Evolutionary conservation across 1,140 invertebrate species (phyloP).

Genomic region (Bilobella aurantiaca): DNA sequence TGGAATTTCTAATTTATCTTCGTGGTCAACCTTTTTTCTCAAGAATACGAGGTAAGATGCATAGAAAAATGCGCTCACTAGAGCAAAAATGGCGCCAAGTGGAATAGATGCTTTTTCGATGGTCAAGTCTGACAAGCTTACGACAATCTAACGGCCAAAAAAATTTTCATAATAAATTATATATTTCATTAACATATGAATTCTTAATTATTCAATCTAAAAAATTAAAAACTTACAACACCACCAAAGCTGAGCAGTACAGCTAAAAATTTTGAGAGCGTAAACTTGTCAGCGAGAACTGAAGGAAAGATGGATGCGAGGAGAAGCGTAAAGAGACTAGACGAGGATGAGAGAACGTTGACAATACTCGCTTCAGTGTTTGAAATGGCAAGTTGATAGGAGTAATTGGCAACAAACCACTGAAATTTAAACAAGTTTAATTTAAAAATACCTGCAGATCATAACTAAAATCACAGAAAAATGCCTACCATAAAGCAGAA

Average conservation of each 20-base stretch:
- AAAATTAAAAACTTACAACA: constrained; percentile 47
- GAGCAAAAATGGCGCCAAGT: constrained; percentile 59
- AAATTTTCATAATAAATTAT: constrained; percentile 25
- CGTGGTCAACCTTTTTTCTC: constrained; percentile 65
- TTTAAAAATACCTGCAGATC: background rate
- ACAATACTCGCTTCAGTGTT: constrained; percentile 64
- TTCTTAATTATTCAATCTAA: too few relatives aligned
- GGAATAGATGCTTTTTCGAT: constrained; percentile 49
- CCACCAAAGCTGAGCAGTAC: constrained; percentile 67
- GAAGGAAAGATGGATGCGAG: constrained; percentile 71
- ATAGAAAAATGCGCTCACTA: constrained; percentile 74
- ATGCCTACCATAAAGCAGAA: constrained; percentile 66
- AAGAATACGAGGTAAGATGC: constrained; percentile 73
- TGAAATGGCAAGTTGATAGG: constrained; percentile 64
- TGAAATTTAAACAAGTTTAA: constrained; percentile 42
- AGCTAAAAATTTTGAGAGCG: constrained; percentile 66
- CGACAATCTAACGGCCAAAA: constrained; percentile 48
- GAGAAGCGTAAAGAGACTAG: constrained; percentile 70
- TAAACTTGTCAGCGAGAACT: constrained; percentile 62
- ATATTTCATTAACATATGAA: too few relatives aligned
- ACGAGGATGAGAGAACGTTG: constrained; percentile 68
- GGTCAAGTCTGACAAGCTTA: constrained; percentile 57
- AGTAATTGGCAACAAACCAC: constrained; percentile 74
- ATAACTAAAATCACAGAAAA: background rate
- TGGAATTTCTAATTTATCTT: constrained; percentile 77